These are phyloP conservation scores for Sandelia bainsii DNA, from an alignment of 2,797 vertebrate genomes.

Conservation along the genomic window DNA sequence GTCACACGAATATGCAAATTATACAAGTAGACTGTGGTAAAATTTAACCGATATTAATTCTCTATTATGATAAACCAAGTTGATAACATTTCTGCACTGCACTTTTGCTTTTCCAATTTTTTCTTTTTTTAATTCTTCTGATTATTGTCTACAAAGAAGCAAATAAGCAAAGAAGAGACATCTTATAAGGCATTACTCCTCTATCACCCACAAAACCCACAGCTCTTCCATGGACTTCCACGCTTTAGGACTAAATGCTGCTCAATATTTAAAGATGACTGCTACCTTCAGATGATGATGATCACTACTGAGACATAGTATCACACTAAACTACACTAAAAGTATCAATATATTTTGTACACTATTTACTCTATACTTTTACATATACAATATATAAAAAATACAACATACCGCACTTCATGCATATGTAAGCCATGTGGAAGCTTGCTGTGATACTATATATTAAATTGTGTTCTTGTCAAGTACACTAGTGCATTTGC, in stretches of 20 bases:
- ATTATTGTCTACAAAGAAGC: too few relatives aligned
- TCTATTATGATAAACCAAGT: background rate
- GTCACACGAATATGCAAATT: background rate
- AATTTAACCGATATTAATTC: background rate
- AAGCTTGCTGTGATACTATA: slow-evolving; percentile 11
- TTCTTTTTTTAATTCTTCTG: background rate
- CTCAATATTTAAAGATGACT: slow-evolving; percentile 33
- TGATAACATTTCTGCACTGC: background rate
- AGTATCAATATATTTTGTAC: background rate
- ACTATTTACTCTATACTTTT: background rate
- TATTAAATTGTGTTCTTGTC: slow-evolving; percentile 31
- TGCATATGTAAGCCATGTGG: slow-evolving; percentile 16
- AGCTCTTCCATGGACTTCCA: slow-evolving; percentile 17
- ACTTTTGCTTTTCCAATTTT: background rate
- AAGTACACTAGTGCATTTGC: slow-evolving; percentile 32
- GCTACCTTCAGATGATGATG: slow-evolving; percentile 11
- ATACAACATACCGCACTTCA: background rate
- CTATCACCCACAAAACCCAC: background rate
- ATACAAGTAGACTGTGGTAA: background rate
- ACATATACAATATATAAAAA: slow-evolving; percentile 3
- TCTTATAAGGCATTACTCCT: too few relatives aligned
- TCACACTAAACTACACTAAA: background rate
- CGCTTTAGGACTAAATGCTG: slow-evolving; percentile 2
- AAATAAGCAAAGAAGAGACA: too few relatives aligned
- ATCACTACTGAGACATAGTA: background rate